Conservation (phyloP, 2,888 invertebrate genomes). For the Euzetes globulus region DNA sequence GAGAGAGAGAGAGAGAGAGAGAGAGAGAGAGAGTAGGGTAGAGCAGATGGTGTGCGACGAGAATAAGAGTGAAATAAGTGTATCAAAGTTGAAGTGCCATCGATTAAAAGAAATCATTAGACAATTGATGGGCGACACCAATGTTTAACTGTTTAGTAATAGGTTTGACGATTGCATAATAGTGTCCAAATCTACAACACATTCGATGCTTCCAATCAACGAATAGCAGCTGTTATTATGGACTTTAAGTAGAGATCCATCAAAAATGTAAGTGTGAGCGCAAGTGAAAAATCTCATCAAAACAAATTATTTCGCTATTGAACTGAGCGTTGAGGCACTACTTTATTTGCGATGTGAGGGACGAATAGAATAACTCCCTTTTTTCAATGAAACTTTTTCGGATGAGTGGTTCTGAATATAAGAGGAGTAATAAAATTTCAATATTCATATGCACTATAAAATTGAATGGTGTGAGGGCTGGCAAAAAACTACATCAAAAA, state of each 20-base stretch:
- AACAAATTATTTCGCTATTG: conserved; percentile 11
- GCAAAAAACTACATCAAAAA: background rate
- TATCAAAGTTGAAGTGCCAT: conserved; percentile 21
- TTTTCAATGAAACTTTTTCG: background rate
- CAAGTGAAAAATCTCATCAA: conserved; percentile 16
- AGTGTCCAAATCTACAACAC: background rate
- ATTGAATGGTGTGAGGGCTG: conserved; percentile 9
- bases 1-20: too few relatives aligned
- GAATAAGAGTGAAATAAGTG: background rate
- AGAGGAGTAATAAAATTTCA: conserved; percentile 15
- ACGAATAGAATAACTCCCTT: background rate
- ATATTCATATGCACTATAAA: conserved; percentile 20
- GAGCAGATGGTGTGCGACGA: conserved; percentile 1
- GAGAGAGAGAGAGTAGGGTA: background rate
- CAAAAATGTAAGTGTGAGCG: conserved; percentile 1
- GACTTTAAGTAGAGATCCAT: background rate
- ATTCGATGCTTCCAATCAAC: too few relatives aligned
- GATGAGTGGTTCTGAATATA: conserved; percentile 15
- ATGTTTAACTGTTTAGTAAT: conserved; percentile 1
- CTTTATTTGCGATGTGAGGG: background rate
- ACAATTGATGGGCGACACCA: conserved; percentile 11
- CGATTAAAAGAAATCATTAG: conserved; percentile 22
- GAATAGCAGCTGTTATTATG: conserved; percentile 10
- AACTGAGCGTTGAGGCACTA: background rate
- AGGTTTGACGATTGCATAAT: background rate